Percentiles rank a stretch among this genome's conserved stretches.
phyloP scores from a whole-genome alignment of 2,888 invertebrate genomes.

The Drosophila pegasa region DNA sequence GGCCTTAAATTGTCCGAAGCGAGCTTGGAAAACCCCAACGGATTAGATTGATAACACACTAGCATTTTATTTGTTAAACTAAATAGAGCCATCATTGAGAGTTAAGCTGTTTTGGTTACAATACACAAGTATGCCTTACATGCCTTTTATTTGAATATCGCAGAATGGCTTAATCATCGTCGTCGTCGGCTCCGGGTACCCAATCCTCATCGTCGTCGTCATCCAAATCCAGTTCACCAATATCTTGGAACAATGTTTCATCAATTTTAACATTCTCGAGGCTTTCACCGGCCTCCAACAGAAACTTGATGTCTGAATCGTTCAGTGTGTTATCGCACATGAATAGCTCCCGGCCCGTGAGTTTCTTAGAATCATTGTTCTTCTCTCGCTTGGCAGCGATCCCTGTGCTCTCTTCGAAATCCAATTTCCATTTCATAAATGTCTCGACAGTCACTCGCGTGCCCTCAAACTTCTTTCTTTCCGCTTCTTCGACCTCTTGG shows the following conservation, averaged over 20 bases:
- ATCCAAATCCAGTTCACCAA: conserved; percentile 90
- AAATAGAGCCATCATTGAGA: conserved; percentile 15
- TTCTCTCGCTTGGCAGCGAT: conserved; percentile 90
- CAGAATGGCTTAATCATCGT: conserved; percentile 57
- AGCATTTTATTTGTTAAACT: conserved; percentile 57
- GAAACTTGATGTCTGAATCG: conserved; percentile 98
- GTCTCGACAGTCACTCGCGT: conserved; percentile 97
- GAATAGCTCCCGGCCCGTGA: conserved; percentile 97
- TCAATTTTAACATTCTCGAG: conserved; percentile 92
- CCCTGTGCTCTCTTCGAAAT: conserved; percentile 96
- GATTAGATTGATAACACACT: conserved; percentile 61
- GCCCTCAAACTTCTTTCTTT: conserved; percentile 96
- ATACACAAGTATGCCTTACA: conserved; percentile 60
- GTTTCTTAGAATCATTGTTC: conserved; percentile 91
- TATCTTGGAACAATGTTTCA: conserved; percentile 95
- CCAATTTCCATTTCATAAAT: conserved; percentile 96
- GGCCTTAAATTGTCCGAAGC: conserved; percentile 77
- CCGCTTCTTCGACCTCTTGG: conserved; percentile 93
- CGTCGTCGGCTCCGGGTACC: conserved; percentile 86
- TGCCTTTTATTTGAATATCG: conserved; percentile 36
- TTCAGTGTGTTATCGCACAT: conserved; percentile 96
- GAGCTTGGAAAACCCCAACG: conserved; percentile 61
- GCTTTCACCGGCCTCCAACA: conserved; percentile 91
- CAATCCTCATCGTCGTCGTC: conserved; percentile 88
- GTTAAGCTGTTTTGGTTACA: conserved; percentile 30